These are phyloP conservation scores for Megalops cyprinoides DNA, from an alignment of 2,797 vertebrate species.

Conservation along the genomic window DNA sequence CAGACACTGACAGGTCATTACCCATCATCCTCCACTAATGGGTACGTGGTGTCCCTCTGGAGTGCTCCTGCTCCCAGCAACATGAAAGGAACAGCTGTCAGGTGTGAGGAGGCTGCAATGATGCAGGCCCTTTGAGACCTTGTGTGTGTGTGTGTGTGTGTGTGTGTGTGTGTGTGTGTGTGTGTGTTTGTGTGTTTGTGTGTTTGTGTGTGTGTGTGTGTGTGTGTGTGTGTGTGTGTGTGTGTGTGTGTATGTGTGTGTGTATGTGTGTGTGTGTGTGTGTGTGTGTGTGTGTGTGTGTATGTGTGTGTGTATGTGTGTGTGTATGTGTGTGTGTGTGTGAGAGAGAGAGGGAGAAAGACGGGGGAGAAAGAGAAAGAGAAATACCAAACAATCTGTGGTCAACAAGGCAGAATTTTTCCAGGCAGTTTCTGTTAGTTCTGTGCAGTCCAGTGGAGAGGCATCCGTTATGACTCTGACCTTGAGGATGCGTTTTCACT, in stretches of 20 bases:
- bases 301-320: too few species aligned
- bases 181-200: too few species aligned
- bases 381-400: neutral
- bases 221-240: too few species aligned
- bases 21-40: neutral
- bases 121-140: neutral
- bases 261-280: too few species aligned
- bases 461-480: neutral
- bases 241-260: neutral
- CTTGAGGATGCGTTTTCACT: slow-evolving; percentile 37
- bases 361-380: too few species aligned
- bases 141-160: neutral
- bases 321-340: too few species aligned
- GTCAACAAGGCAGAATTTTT: neutral
- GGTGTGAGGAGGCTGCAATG: neutral
- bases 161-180: too few species aligned
- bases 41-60: neutral
- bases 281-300: neutral
- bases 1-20: neutral
- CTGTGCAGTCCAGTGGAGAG: neutral
- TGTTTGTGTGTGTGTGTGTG: too few species aligned
- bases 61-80: too few species aligned
- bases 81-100: too few species aligned
- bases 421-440: neutral
- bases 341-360: too few species aligned